Conservation (phyloP, 2,113 vertebrate genomes). For the Gallinago media region DNA sequence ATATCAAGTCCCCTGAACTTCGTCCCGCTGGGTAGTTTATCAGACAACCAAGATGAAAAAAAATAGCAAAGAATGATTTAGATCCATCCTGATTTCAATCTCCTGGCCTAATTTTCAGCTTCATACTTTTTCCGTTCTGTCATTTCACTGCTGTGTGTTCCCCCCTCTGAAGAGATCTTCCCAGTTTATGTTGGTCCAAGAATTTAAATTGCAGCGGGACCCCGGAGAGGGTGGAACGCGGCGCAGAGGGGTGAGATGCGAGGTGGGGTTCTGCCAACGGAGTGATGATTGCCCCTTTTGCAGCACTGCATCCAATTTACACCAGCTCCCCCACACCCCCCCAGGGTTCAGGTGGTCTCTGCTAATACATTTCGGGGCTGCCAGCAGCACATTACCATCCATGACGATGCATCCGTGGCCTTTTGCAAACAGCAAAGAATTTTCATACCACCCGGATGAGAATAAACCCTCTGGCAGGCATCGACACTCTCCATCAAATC, state of each 20-base stretch:
- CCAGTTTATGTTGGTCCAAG: neutral
- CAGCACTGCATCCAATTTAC: neutral
- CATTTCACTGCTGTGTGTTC: neutral
- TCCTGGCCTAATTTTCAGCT: conserved; percentile 33
- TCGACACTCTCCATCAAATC: neutral
- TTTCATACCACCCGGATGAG: neutral
- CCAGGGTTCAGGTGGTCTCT: neutral
- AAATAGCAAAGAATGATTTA: conserved; percentile 37
- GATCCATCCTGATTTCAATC: conserved; percentile 35
- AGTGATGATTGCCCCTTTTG: neutral
- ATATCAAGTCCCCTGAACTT: conserved; percentile 61
- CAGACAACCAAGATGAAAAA: conserved; percentile 44
- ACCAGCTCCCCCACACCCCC: neutral
- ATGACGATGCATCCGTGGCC: neutral
- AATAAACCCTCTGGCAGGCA: neutral
- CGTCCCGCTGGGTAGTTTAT: conserved; percentile 58
- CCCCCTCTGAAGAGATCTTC: neutral
- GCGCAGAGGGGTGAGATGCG: neutral
- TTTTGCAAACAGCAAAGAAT: neutral
- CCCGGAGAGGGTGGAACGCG: neutral
- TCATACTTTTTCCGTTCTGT: conserved; percentile 34
- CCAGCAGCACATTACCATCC: neutral
- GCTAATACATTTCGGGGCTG: neutral
- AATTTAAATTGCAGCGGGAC: conserved; percentile 7
- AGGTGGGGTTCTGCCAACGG: neutral